Evolutionary conservation across 2,113 vertebrate species (phyloP).

Genomic region (Psilopogon haemacephalus): DNA sequence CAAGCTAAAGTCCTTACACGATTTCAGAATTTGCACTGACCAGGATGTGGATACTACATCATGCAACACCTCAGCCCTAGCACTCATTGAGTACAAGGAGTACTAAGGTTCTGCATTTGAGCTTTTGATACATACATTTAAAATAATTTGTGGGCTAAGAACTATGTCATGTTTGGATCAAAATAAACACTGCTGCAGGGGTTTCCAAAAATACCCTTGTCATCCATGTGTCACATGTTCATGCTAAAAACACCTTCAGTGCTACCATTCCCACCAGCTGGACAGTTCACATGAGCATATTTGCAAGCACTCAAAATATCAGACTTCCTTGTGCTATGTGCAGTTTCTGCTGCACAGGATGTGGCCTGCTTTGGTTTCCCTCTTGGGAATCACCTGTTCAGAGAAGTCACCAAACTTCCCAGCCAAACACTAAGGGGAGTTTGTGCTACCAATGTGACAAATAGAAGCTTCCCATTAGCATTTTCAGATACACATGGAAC

Average conservation of each 20-base stretch:
- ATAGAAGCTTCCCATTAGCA: neutral
- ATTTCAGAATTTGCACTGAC: neutral
- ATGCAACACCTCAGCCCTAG: neutral
- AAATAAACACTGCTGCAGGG: neutral
- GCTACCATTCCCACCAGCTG: neutral
- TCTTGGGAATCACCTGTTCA: neutral
- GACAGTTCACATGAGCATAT: neutral
- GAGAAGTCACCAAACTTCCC: neutral
- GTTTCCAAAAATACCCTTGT: neutral
- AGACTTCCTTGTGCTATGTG: neutral
- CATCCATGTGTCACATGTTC: neutral
- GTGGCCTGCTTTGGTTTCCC: neutral
- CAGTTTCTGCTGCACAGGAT: neutral
- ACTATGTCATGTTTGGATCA: neutral
- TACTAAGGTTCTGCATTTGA: neutral
- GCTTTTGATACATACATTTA: neutral
- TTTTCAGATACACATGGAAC: slow-evolving; percentile 34
- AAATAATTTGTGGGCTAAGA: neutral
- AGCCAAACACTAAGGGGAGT: neutral
- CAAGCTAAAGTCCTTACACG: neutral
- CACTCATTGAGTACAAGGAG: neutral
- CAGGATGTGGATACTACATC: neutral
- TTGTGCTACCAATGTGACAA: neutral
- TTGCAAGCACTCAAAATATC: neutral
- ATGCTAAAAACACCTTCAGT: neutral